Evolutionary conservation across 1,140 invertebrate species (phyloP).

Genomic region (Orchesella cincta): DNA sequence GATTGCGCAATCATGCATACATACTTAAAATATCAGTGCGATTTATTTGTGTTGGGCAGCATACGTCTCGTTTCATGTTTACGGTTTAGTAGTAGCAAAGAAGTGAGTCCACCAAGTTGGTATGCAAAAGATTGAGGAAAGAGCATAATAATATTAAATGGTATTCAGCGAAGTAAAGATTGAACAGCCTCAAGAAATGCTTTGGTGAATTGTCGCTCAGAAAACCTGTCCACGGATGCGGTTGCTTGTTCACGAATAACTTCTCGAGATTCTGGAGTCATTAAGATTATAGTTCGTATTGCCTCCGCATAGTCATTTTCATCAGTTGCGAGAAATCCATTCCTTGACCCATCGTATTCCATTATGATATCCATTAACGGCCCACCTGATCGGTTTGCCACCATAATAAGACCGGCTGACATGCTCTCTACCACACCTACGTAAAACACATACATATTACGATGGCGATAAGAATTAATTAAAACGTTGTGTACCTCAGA

Average conservation of each 20-base stretch:
- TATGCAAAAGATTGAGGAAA: no score
- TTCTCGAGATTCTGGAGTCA: conserved; percentile 64
- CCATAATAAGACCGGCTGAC: conserved; percentile 93
- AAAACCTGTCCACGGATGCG: conserved; percentile 67
- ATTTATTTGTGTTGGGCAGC: no score
- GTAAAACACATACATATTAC: not conserved
- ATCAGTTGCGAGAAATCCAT: conserved; percentile 79
- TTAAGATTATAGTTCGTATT: conserved; percentile 72
- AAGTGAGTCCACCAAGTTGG: no score
- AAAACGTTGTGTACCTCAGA: not conserved
- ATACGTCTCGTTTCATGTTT: no score
- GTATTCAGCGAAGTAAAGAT: conserved; percentile 37
- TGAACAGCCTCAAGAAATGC: conserved; percentile 45
- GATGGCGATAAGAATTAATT: not conserved
- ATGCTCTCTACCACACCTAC: conserved; percentile 91
- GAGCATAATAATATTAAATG: no score
- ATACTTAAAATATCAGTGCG: no score
- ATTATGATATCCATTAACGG: conserved; percentile 91
- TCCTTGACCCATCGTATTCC: conserved; percentile 66
- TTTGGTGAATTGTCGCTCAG: conserved; percentile 39
- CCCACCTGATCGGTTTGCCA: conserved; percentile 95
- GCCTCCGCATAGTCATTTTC: conserved; percentile 78
- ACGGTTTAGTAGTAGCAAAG: no score
- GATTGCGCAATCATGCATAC: no score
- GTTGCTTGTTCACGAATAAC: conserved; percentile 73